phyloP scores from a whole-genome alignment of 2,888 invertebrate genomes.

The Drosophila greeni region DNA sequence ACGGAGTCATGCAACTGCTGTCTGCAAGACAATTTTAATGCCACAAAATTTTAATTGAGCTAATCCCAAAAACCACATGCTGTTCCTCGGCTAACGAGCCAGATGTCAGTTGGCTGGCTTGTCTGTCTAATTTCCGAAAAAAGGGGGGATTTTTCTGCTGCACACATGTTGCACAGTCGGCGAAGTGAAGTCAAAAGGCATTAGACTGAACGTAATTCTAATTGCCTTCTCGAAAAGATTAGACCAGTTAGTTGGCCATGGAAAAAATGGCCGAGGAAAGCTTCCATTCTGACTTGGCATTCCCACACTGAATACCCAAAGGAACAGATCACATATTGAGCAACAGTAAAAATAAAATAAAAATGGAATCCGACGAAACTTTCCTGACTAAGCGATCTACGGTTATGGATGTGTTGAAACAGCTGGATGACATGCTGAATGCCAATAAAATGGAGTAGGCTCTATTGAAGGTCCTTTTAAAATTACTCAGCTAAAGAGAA shows the following conservation, averaged over 20 bases:
- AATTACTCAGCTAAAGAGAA: neutral
- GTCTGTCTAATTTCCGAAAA: slow-evolving; percentile 46
- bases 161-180: slow-evolving; percentile 38
- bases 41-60: slow-evolving; percentile 72
- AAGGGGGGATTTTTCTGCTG: slow-evolving; percentile 3
- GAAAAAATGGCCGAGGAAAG: slow-evolving; percentile 1
- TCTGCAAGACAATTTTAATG: slow-evolving; percentile 60
- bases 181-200: slow-evolving; percentile 43
- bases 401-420: slow-evolving; percentile 38
- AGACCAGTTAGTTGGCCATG: slow-evolving; percentile 56
- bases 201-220: slow-evolving; percentile 66
- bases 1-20: slow-evolving; percentile 33
- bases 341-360: neutral
- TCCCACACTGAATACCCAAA: neutral
- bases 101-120: slow-evolving; percentile 46
- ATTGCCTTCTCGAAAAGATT: slow-evolving; percentile 52
- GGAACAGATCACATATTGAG: neutral
- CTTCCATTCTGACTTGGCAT: neutral
- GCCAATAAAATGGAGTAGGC: slow-evolving; percentile 43
- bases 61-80: slow-evolving; percentile 68
- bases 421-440: slow-evolving; percentile 35
- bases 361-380: slow-evolving; percentile 39
- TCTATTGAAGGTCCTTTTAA: accelerated
- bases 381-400: slow-evolving; percentile 37
- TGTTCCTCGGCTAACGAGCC: slow-evolving; percentile 63